Evolutionary conservation across 2,797 vertebrate genomes (phyloP).

Genomic region (Heterohyrax brucei): DNA sequence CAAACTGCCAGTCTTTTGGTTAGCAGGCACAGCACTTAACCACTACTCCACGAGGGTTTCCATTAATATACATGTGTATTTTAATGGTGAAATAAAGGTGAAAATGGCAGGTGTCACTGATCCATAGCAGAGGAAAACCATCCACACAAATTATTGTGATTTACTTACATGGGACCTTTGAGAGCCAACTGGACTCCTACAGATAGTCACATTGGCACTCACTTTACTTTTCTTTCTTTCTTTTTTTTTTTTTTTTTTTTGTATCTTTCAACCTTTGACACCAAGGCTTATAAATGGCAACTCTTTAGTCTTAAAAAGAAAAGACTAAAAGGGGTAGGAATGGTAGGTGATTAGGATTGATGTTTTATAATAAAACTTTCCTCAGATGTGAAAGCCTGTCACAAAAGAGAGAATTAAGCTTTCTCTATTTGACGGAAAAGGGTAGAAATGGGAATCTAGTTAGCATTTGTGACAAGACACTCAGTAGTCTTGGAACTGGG

Average conservation of each 20-base stretch:
- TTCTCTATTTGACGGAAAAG: neutral
- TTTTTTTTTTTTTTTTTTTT: slow-evolving; percentile 27
- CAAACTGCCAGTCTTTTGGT: too few species aligned
- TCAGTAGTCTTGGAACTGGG: neutral
- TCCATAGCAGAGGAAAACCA: neutral
- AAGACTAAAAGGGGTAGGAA: neutral
- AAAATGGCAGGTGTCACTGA: slow-evolving; percentile 4
- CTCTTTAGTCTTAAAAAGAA: neutral
- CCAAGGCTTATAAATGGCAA: neutral
- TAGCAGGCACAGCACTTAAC: too few species aligned
- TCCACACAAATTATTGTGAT: neutral
- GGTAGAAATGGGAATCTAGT: neutral
- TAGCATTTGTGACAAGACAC: neutral
- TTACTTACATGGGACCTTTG: neutral
- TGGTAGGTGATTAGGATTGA: neutral
- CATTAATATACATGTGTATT: neutral
- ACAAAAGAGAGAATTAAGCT: neutral
- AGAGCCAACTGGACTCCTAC: neutral
- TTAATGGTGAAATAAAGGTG: slow-evolving; percentile 1
- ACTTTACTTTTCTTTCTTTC: neutral
- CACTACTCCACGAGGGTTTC: too few species aligned
- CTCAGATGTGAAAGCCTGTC: neutral
- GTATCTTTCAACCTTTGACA: neutral
- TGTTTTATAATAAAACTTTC: neutral
- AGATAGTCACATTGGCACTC: neutral